These are phyloP conservation scores for Maniola hyperantus DNA, from an alignment of 2,888 invertebrate genomes.

Conservation along the genomic window DNA sequence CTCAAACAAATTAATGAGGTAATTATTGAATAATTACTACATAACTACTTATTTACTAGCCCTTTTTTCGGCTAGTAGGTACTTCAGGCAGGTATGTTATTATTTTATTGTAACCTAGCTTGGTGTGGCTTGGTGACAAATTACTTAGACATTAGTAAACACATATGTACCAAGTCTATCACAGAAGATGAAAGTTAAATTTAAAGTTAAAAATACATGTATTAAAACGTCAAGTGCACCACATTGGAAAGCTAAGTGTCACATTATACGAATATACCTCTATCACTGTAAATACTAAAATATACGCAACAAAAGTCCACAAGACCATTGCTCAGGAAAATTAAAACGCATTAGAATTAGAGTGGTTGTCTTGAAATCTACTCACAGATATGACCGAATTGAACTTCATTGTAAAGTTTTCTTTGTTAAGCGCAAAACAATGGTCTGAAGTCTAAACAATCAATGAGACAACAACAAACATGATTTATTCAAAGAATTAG, in stretches of 20 bases:
- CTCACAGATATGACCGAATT: not conserved
- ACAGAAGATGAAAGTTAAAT: constrained; percentile 47
- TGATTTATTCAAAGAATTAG: constrained; percentile 20
- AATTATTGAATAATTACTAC: too few relatives aligned
- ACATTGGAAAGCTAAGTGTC: constrained; percentile 51
- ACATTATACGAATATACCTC: constrained; percentile 56
- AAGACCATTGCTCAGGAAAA: constrained; percentile 32
- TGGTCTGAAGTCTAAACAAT: constrained; percentile 31
- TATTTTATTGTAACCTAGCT: not conserved
- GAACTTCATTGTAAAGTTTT: constrained; percentile 4
- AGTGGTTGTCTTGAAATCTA: constrained; percentile 11
- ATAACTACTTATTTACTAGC: too few relatives aligned
- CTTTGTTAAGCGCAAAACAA: constrained; percentile 31
- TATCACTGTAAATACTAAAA: constrained; percentile 43
- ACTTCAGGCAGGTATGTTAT: not conserved
- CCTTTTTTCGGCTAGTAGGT: too few relatives aligned
- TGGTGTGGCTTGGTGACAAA: too few relatives aligned
- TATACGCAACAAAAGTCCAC: constrained; percentile 38
- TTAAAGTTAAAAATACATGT: constrained; percentile 49
- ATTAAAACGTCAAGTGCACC: constrained; percentile 46
- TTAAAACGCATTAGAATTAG: constrained; percentile 17
- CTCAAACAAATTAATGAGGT: too few relatives aligned
- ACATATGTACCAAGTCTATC: constrained; percentile 47
- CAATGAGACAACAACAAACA: constrained; percentile 20
- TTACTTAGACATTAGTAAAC: constrained; percentile 23